Conservation (phyloP, 2,888 invertebrate genomes). For the Trissolcus brochymenae region DNA sequence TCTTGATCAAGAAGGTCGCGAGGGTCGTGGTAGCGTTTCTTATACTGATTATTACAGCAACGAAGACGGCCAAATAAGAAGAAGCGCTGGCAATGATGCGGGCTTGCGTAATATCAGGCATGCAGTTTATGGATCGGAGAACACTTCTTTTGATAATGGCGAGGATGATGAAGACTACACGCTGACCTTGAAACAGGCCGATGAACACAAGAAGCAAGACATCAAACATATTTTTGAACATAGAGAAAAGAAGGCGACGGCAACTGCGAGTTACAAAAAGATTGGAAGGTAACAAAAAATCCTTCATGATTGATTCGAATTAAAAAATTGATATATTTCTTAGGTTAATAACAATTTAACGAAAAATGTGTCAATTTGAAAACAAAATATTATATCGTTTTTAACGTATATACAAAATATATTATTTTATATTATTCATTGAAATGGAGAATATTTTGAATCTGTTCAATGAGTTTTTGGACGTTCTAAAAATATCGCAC, state of each 20-base stretch:
- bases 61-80: constrained; percentile 73
- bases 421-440: neutral
- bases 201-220: constrained; percentile 73
- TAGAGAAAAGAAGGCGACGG: constrained; percentile 61
- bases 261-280: constrained; percentile 69
- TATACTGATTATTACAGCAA: constrained; percentile 75
- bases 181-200: constrained; percentile 70
- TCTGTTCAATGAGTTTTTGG: no score
- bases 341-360: neutral
- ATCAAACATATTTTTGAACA: constrained; percentile 72
- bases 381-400: neutral
- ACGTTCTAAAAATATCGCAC: no score
- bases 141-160: constrained; percentile 62
- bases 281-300: constrained; percentile 68
- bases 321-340: neutral
- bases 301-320: neutral
- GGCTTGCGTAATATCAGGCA: constrained; percentile 58
- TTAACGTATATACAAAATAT: neutral
- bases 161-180: constrained; percentile 75
- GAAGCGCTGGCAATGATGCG: constrained; percentile 59
- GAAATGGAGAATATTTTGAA: no score
- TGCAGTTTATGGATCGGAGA: constrained; percentile 55
- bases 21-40: constrained; percentile 71
- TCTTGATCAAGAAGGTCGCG: constrained; percentile 68
- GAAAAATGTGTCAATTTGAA: no score